phyloP scores from a whole-genome alignment of 1,140 invertebrate species.

The Drosophila ogumai region DNA sequence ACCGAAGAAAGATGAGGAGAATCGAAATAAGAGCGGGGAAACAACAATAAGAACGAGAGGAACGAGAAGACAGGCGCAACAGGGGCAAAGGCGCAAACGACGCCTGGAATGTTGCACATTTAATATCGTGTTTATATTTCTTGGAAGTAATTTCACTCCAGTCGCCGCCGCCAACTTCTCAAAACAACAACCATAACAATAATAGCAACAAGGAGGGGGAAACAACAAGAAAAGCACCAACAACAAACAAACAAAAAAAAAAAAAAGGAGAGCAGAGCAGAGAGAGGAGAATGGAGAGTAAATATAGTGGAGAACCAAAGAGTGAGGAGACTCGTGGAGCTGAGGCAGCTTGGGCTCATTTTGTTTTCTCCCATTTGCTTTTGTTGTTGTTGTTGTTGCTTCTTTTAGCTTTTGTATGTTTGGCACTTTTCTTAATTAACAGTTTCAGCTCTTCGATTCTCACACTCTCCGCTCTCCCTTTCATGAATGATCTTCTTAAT shows the following conservation, averaged over 20 bases:
- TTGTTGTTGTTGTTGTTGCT: conserved; percentile 16
- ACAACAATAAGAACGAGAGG: conserved; percentile 23
- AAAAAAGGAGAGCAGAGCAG: not conserved
- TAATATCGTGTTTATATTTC: conserved; percentile 82
- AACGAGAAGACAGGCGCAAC: conserved; percentile 1
- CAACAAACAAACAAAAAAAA: conserved; percentile 22
- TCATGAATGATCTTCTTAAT: conserved; percentile 32
- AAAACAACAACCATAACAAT: conserved; percentile 32
- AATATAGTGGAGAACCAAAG: not conserved
- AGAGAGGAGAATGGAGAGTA: conserved; percentile 10
- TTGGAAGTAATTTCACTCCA: conserved; percentile 81
- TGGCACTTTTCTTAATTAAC: conserved; percentile 35
- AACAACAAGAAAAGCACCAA: conserved; percentile 18
- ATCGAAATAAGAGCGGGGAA: conserved; percentile 9
- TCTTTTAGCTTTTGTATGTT: conserved; percentile 8
- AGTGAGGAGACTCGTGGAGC: conserved; percentile 15
- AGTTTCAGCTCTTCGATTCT: conserved; percentile 17
- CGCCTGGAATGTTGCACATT: conserved; percentile 78
- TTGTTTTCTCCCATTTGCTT: conserved; percentile 16
- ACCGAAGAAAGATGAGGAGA: conserved; percentile 2
- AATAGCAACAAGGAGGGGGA: conserved; percentile 8
- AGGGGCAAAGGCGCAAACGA: conserved; percentile 46
- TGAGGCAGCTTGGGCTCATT: conserved; percentile 10
- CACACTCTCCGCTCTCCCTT: conserved; percentile 1
- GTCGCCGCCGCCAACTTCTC: conserved; percentile 22